Conservation (phyloP, 2,888 invertebrate genomes). For the Alviniconcha strummeri region DNA sequence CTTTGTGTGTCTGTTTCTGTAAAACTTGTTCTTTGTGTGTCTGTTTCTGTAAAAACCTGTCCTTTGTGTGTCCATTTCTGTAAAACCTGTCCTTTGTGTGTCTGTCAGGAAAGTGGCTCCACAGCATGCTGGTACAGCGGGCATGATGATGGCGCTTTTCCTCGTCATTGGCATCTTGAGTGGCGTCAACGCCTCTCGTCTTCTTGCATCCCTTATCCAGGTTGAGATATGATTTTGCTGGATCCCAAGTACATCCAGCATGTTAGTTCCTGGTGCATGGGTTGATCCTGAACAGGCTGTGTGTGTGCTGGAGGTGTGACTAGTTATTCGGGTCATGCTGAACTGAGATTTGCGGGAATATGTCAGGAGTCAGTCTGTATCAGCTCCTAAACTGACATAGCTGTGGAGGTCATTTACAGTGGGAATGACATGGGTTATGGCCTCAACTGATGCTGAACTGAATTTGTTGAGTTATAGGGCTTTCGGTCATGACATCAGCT, state of each 20-base stretch:
- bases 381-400: too few species aligned
- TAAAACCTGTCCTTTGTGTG: too few species aligned
- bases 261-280: neutral
- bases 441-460: too few species aligned
- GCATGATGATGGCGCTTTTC: constrained; percentile 96
- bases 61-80: too few species aligned
- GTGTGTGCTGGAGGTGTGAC: neutral
- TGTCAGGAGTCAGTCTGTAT: too few species aligned
- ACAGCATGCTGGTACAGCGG: constrained; percentile 88
- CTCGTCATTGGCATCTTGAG: constrained; percentile 90
- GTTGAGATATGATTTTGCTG: neutral
- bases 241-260: neutral
- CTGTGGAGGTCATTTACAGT: too few species aligned
- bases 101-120: constrained; percentile 77
- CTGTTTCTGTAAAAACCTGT: too few species aligned
- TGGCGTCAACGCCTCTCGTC: constrained; percentile 86
- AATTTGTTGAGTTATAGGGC: too few species aligned
- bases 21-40: too few species aligned
- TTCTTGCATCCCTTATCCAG: constrained; percentile 62
- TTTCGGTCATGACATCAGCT: too few species aligned
- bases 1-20: too few species aligned
- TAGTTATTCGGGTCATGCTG: neutral
- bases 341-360: neutral
- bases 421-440: too few species aligned
- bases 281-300: neutral